Evolutionary conservation across 1,140 invertebrate genomes (phyloP).

Genomic region (Chironomus striatipennis): DNA sequence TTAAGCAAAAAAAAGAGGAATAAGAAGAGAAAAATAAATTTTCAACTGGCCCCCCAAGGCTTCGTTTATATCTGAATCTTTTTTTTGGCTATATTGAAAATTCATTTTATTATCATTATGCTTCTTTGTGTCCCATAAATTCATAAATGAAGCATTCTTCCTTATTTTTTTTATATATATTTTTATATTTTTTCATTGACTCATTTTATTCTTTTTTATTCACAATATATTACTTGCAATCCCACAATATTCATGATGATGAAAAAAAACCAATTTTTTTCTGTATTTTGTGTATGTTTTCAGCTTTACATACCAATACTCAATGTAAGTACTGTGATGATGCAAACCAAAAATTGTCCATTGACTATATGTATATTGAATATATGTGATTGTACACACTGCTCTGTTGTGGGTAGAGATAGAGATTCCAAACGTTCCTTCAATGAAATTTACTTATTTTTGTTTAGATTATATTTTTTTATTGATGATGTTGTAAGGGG

Average conservation of each 20-base stretch:
- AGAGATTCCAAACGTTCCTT: neutral
- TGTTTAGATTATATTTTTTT: too few relatives aligned
- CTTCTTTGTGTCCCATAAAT: slow-evolving; percentile 12
- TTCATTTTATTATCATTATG: slow-evolving; percentile 4
- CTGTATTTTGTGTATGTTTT: neutral
- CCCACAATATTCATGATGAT: neutral
- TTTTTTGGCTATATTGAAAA: neutral
- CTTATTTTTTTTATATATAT: neutral
- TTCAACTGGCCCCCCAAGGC: neutral
- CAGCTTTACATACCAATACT: slow-evolving; percentile 22
- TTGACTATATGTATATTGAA: neutral
- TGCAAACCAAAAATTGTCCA: neutral
- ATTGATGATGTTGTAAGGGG: too few relatives aligned
- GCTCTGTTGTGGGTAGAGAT: neutral
- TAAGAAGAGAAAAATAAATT: too few relatives aligned
- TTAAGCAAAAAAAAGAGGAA: neutral
- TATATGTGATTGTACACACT: neutral
- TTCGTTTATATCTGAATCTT: slow-evolving; percentile 9
- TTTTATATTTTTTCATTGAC: neutral
- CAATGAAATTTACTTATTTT: too few relatives aligned
- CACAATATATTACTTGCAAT: neutral
- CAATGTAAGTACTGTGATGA: slow-evolving; percentile 13
- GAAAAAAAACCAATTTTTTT: neutral
- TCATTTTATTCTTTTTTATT: neutral
- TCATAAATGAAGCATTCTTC: neutral